Conservation (phyloP, 2,113 vertebrate species). For the Pyxicephalus adspersus region DNA sequence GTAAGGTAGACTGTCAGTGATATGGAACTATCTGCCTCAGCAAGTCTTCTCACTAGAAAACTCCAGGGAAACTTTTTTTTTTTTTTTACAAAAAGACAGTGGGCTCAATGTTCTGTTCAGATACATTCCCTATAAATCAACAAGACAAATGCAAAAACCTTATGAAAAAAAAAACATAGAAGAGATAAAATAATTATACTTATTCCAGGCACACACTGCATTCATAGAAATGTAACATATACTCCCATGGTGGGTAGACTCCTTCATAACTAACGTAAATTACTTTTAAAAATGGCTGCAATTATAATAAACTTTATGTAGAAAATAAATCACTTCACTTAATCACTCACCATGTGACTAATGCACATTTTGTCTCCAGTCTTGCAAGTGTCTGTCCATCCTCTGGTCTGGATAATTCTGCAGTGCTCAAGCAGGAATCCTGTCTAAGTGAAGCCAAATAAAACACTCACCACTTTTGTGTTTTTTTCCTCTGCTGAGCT, state of each 20-base stretch:
- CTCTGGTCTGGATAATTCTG: slow-evolving; percentile 12
- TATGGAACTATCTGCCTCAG: too few species aligned
- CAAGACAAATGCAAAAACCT: not conserved
- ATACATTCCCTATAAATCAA: not conserved
- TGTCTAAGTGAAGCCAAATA: slow-evolving; percentile 23
- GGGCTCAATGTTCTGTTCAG: not conserved
- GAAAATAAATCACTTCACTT: slow-evolving; percentile 27
- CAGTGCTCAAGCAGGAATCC: not conserved
- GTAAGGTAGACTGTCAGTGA: too few species aligned
- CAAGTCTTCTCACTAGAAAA: too few species aligned
- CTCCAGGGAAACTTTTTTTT: not conserved
- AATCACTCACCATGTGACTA: slow-evolving; percentile 17
- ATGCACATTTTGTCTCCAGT: slow-evolving; percentile 22
- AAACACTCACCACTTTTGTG: slow-evolving; percentile 33
- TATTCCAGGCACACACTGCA: not conserved
- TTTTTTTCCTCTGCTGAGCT: slow-evolving; percentile 1
- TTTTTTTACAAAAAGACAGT: not conserved
- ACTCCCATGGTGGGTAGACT: not conserved
- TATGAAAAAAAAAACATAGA: not conserved
- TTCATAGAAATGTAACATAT: slow-evolving; percentile 3
- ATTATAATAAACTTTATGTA: slow-evolving; percentile 32
- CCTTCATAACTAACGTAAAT: not conserved
- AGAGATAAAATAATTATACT: not conserved
- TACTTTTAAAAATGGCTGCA: not conserved
- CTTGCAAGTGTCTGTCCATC: slow-evolving; percentile 33